Base-by-base conservation (phyloP, 2,888 invertebrate genomes). In the Rhagonycha lutea region DNA sequence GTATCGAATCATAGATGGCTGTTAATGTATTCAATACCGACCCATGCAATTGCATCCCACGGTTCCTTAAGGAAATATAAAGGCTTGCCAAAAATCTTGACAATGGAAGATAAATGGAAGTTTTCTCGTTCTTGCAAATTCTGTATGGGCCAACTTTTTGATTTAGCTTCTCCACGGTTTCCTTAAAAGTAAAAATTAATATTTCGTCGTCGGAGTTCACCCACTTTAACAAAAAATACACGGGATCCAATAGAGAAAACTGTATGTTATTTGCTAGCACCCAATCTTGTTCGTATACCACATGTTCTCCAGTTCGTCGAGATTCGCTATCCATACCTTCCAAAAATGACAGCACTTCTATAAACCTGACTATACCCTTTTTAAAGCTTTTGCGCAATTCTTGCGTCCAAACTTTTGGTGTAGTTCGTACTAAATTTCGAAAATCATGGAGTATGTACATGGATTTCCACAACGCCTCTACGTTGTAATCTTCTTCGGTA, bases 211-310 rank as follows among this genome's bases (percentile, higher is more conserved):
- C 96, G 0, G 94, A 92, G 23, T 94, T 92, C 84, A 96, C 96
- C 98, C 98, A 98, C 85, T 96, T 95, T 65, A 97, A 89, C 0
- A 95, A 92, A 12, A 96, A 90, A 1, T 96, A 94, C 81, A 98
- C 94, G 81, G 96, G 95, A 82, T 95, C 94, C 12, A 97, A 95
- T 61, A 99, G 87, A 87, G 97, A 97, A 71, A 98, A 94, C 89
- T 99, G 98, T 69, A 99, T 90, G 86, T 98, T 98, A 88, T 99
- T 99, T 0, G 98, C 99, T 0, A 97, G 96, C 88, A 99, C 99
- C 99, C 99, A 99, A 86, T 99, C 99, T 0, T 98, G 97, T 87
- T 99, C 99, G 89, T 96, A 99, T 86, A 99, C 98, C 93, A 99
- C 96, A 86, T 99, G 99, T 83, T 98, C 97, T 0, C 96, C 97